phyloP scores from a whole-genome alignment of 92 coral and sea anemone genomes.

The Micromussa lordhowensis region DNA sequence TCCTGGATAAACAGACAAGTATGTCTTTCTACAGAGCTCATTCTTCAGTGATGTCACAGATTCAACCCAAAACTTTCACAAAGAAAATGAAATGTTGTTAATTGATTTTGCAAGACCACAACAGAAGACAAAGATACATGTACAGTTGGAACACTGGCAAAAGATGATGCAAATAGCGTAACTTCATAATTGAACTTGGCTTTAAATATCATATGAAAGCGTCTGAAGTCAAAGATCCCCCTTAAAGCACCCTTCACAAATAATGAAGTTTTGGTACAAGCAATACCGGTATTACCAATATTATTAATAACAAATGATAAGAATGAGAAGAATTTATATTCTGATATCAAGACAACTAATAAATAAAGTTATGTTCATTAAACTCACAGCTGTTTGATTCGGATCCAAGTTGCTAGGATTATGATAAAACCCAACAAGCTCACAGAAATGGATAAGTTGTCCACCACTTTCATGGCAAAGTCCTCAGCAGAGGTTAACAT shows the following conservation, averaged over 20 bases:
- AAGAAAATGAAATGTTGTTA: neutral
- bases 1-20: too few species aligned
- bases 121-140: too few species aligned
- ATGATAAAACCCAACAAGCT: conserved; percentile 74
- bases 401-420: conserved; percentile 80
- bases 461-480: conserved; percentile 56
- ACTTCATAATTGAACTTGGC: too few species aligned
- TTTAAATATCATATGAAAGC: too few species aligned
- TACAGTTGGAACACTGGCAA: too few species aligned
- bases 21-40: too few species aligned
- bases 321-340: neutral
- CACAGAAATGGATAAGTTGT: conserved; percentile 71
- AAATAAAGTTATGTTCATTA: neutral
- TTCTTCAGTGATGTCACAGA: neutral
- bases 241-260: too few species aligned
- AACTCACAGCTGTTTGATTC: conserved; percentile 84
- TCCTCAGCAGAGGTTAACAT: conserved; percentile 53
- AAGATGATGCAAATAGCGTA: too few species aligned
- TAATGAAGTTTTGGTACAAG: too few species aligned
- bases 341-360: neutral
- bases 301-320: neutral
- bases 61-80: neutral
- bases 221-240: too few species aligned
- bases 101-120: too few species aligned
- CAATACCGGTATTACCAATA: too few species aligned